Conservation (phyloP, 2,888 invertebrate genomes). For the Eilema depressum region DNA sequence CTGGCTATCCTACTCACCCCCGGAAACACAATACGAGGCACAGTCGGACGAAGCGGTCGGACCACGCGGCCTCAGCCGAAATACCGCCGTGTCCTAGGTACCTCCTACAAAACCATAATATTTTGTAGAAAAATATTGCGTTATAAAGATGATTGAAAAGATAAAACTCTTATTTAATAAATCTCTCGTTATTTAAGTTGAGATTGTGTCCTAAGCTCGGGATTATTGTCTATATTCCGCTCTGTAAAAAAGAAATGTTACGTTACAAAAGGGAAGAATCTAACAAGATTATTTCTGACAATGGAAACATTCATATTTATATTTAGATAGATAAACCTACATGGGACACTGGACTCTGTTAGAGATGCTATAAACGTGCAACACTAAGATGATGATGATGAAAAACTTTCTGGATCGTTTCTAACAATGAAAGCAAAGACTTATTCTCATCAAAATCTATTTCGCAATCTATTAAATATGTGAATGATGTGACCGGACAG, state of each 20-base stretch:
- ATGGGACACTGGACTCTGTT: too few relatives aligned
- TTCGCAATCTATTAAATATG: neutral
- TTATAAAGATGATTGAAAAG: neutral
- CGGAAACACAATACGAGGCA: too few relatives aligned
- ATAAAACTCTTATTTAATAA: slow-evolving; percentile 1
- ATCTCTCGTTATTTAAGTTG: neutral
- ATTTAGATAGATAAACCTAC: too few relatives aligned
- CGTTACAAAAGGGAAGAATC: neutral
- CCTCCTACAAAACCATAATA: too few relatives aligned
- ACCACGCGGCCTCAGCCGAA: too few relatives aligned
- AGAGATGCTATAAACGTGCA: too few relatives aligned
- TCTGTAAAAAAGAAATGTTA: neutral
- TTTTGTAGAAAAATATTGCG: neutral
- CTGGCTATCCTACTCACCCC: too few relatives aligned
- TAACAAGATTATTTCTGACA: neutral
- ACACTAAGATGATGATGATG: too few relatives aligned
- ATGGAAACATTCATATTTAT: neutral
- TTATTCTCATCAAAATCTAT: neutral
- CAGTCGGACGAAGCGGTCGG: too few relatives aligned
- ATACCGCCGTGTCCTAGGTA: too few relatives aligned
- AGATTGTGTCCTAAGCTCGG: neutral
- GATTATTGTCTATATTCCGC: neutral
- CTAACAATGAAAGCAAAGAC: neutral
- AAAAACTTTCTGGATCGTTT: too few relatives aligned
- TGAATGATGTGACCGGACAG: neutral